Base-by-base conservation (phyloP, 2,797 vertebrate genomes). In the Phoxinus dragarum region DNA sequence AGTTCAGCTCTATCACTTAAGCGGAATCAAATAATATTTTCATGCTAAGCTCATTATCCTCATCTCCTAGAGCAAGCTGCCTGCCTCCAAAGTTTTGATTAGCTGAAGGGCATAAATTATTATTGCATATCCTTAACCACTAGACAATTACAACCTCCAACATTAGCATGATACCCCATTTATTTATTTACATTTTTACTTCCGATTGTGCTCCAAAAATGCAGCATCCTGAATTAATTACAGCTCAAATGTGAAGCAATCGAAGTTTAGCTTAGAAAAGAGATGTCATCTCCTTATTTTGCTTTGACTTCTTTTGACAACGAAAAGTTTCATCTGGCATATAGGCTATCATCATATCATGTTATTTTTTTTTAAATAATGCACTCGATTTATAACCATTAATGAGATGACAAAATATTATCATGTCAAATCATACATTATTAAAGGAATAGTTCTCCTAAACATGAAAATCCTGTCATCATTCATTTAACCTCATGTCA, bases 81-180 rank as follows among this genome's bases (percentile, higher is more conserved):
- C 42, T 59, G 81, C 40, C 68, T 54, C 23, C 47, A 81, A 69
- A 69, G 34, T 69, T 81, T 81, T 81, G 64, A 81, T 81, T 68
- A 74, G 81, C 42, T 54, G 23, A 67, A 9, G 23, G 72, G 71
- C 59, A 75, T 84, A 84, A 54, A 84, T 84, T 76, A 84, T 66
- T 16, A 81, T 44, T 1, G 1, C 80, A 82, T 54, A 82, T 82
- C 68, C 38, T 72, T 73, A 61, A 82, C 36, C 19, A 44, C 17
- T 23, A 73, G 52, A 31, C 68, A 42, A 73, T 49, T 68, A 49
- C 44, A 52, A 36, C 68, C 68, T 64, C 69, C 38, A 73, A 23
- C 52, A 73, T 72, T 72, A 59, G 6, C 27, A n/a, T 10, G 17
- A 34, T 61, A 5, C 6, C 38, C 6, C 38, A 19, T 81, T 71